These are phyloP conservation scores for Sisyra nigra DNA, from an alignment of 2,888 invertebrate species.

Conservation along the genomic window DNA sequence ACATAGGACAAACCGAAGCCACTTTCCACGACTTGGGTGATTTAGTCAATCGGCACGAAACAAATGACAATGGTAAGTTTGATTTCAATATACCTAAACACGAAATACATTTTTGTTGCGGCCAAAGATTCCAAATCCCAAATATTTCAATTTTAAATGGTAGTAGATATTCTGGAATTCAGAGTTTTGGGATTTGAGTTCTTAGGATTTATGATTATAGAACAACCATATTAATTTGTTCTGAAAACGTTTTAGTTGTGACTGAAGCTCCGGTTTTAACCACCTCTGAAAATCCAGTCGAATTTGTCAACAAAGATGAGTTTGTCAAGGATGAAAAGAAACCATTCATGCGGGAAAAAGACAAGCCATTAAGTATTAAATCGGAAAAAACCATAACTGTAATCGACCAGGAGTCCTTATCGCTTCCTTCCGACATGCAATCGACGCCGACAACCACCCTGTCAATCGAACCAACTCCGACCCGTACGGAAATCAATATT, in stretches of 20 bases:
- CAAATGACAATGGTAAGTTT: conserved; percentile 2
- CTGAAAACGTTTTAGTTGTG: too few relatives aligned
- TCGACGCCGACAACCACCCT: too few relatives aligned
- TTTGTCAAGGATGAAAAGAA: conserved; percentile 11
- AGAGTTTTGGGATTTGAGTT: too few relatives aligned
- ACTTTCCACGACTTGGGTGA: conserved; percentile 5
- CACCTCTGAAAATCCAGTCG: neutral
- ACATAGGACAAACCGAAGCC: conserved; percentile 7
- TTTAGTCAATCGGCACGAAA: neutral
- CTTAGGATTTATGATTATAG: too few relatives aligned
- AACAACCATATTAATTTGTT: too few relatives aligned
- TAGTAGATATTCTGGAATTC: too few relatives aligned
- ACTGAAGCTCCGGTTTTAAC: neutral
- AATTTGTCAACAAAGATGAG: conserved; percentile 5
- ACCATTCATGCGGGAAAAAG: conserved; percentile 22
- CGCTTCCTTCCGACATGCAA: neutral
- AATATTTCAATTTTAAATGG: too few relatives aligned
- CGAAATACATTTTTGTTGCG: neutral
- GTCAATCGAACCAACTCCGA: neutral
- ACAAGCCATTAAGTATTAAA: conserved; percentile 21
- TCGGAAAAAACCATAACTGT: conserved; percentile 17
- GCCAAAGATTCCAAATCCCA: neutral
- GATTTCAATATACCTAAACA: neutral
- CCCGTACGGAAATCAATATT: conserved; percentile 2
- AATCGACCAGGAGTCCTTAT: neutral